Evolutionary conservation across 2,888 invertebrate genomes (phyloP), one percentile per base, ranked within the genome.

Genomic region (Rotaria magnacalcarata): DNA sequence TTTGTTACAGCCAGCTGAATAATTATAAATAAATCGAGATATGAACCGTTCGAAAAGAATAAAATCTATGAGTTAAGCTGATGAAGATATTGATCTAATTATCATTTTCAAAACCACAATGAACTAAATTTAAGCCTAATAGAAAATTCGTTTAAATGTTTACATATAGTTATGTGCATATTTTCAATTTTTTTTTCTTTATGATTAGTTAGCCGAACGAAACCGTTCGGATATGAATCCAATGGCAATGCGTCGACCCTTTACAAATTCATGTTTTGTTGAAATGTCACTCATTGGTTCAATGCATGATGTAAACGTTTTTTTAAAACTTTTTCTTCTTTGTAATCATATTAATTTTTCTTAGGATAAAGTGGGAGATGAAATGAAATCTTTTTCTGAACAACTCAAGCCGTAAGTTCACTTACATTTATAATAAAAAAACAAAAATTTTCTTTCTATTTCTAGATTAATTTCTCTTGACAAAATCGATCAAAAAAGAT

Each of bases 341-440:
- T 14, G 50, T 50, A 50, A 50, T 50, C 50, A 3, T 50, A 8
- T 4, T 50, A 0, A 11, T 50, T 50, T 24, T 86, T 41, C 50
- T 54, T 80, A 97, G 91, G 96, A 97, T 90, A 95, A 95, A 41
- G 95, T 97, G 87, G 97, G 95, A 6, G 97, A 97, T 89, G 97
- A 97, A 90, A 96, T 97, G 95, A 94, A 95, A 87, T 94, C 94
- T 52, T 96, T 97, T 92, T 96, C 97, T 0, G 97, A 97, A 90
- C 96, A 97, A 90, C 92, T 97, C 5, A 94, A 95, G 89, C 97
- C 97, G 90, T 91, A 90, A 11, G 75, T 80, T n/a, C 50, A 14
- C 50, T 50, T 14, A 14, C 4, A 50, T 50, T 50, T 50, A 50
- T 50, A 11, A 11, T 14, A 50, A 8, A 50, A 8, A 50, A 50